Evolutionary conservation across 2,888 invertebrate genomes (phyloP).

Genomic region (Gryllus longicercus): DNA sequence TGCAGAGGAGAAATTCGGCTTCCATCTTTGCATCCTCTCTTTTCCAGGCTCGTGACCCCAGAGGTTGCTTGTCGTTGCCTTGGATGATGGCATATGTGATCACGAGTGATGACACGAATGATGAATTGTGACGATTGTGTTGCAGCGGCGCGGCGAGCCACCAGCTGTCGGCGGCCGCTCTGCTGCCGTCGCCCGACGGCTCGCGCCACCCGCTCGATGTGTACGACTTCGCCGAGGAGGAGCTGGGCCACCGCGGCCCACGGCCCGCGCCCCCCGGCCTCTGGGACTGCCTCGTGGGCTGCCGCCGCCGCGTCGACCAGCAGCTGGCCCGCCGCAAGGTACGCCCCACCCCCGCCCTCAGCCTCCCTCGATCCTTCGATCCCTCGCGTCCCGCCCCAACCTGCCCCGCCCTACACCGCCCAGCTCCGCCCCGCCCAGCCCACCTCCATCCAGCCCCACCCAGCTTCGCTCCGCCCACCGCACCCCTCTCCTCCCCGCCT

Average conservation of each 20-base stretch:
- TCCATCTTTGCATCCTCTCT: too few relatives aligned
- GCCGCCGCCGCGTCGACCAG: slow-evolving; percentile 70
- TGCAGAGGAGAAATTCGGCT: too few relatives aligned
- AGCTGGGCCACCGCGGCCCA: slow-evolving; percentile 43
- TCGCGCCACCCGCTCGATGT: slow-evolving; percentile 68
- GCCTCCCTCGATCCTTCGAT: too few relatives aligned
- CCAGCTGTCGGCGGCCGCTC: slow-evolving; percentile 77
- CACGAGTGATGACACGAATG: too few relatives aligned
- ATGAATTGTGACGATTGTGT: slow-evolving; percentile 30
- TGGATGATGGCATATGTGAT: too few relatives aligned
- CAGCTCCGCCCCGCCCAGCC: too few relatives aligned
- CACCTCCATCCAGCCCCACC: too few relatives aligned
- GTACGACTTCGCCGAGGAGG: slow-evolving; percentile 62
- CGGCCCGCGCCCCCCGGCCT: slow-evolving; percentile 51
- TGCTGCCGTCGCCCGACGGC: slow-evolving; percentile 78
- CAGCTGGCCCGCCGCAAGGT: slow-evolving; percentile 79
- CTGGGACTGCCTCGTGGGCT: slow-evolving; percentile 74
- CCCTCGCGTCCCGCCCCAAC: too few relatives aligned
- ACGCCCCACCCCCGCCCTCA: slow-evolving; percentile 32
- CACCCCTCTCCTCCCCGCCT: rapidly evolving
- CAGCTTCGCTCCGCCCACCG: too few relatives aligned
- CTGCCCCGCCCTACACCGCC: too few relatives aligned
- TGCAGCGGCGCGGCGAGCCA: slow-evolving; percentile 71
- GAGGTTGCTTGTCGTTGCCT: too few relatives aligned
- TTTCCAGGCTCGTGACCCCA: too few relatives aligned